Base-by-base conservation (phyloP, 2,113 vertebrate genomes). In the Ctenomys sociabilis region DNA sequence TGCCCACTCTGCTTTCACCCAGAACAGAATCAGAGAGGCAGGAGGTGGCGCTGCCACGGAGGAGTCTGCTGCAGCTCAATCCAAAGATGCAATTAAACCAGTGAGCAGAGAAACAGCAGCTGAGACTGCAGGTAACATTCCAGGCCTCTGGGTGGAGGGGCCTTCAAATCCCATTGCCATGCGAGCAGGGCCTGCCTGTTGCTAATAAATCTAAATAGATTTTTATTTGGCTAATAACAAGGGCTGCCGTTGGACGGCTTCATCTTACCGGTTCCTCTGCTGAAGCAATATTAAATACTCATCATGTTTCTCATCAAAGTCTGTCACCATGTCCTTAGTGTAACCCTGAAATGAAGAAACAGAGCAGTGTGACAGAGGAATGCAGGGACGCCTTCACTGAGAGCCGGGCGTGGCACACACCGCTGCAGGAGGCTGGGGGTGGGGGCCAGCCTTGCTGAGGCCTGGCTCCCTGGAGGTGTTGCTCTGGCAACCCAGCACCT, bases 221-320 rank as follows among this genome's bases (percentile, higher is more conserved):
- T 45, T 68, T 81, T 13, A 59, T 72, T 94, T 85, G 89, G 84
- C 4, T 3, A 82, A 66, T 30, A 88, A 28, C 2, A 85, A 22
- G 37, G 70, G 35, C 75, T 61, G 92, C 91, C 22, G 5, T n/a
- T 4, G 8, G 75, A 63, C 0, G 12, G 93, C 64, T 9, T 72
- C 95, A 95, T 94, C 98, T 98, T 98, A 99, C 99, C 99, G 99
- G 99, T 99, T 99, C 98, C 99, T 99, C 97, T 99, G 99, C 98
- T 99, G 99, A 93, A 99, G 99, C 88, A 96, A 96, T 98, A 99
- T 99, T 99, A 99, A 99, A 99, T 99, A 99, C 98, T 99, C 99
- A 93, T 99, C 99, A 95, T 99, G 99, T 96, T 99, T 99, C 98
- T 99, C 99, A 97, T 99, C 99, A 92, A 99, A 99, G 98, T 99